Evolutionary conservation across 2,888 invertebrate species (phyloP), one percentile per base, ranked within the genome.

Genomic region (Brenthis ino): DNA sequence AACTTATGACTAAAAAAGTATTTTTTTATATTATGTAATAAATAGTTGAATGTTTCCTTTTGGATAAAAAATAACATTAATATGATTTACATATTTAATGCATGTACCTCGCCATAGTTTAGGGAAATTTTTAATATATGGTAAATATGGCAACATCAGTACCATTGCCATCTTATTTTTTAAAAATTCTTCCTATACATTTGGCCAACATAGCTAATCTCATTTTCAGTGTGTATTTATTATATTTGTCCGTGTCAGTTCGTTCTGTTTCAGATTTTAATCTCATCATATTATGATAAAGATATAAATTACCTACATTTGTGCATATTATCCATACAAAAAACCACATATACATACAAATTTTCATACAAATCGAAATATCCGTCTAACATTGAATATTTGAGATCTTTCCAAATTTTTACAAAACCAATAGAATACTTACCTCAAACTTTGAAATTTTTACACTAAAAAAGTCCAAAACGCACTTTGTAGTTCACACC

Each of bases 271-370:
- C 28, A 60, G 28, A 50, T 60, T 28, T 50, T n/a, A 28, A 50
- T 50, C 24, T 60, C 37, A 60, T 60, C 2, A 8, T 33, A 60
- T 33, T 16, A 37, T n/a, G 33, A 56, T 28, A 28, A 43, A 8
- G 37, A 43, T 28, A n/a, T 60, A 60, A 60, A 50, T 60, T 60
- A 60, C 37, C 37, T 50, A 60, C 48, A 60, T 60, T 60, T 60
- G 60, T 60, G 60, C 60, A 50, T 28, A 28, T 50, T 16, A 28
- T 50, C 6, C 28, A n/a, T 60, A 60, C n/a, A 50, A 60, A 50
- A 20, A 33, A 6, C 14, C 16, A 33, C 50, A 50, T 50, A 50
- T 50, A 48, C 60, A 6, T 60, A 12, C 43, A 43, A 43, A 20
- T 43, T 43, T 43, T 13, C 57, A 60, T 43, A 43, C 37, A 60